phyloP scores from a whole-genome alignment of 37 sponge, comb jelly and placozoan genomes.

The Dysidea cf. avara region DNA sequence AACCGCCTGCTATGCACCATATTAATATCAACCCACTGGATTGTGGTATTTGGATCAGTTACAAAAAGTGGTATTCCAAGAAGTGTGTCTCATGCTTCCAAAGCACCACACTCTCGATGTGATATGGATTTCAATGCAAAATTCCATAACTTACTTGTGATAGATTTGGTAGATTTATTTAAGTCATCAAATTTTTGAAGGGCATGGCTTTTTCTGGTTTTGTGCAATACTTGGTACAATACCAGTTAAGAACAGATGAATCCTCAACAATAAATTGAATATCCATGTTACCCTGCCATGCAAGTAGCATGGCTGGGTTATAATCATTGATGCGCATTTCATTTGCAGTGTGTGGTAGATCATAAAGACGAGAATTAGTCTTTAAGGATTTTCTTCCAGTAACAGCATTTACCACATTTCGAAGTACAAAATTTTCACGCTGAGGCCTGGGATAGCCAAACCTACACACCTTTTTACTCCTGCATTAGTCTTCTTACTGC shows the following conservation, averaged over 20 bases:
- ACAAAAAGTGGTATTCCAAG: slow-evolving; percentile 19
- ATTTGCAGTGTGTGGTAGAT: too few relatives aligned
- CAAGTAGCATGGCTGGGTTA: slow-evolving; percentile 8
- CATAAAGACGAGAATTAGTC: too few relatives aligned
- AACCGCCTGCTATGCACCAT: too few relatives aligned
- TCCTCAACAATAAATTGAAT: slow-evolving; percentile 35
- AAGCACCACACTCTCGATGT: slow-evolving; percentile 25
- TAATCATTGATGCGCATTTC: slow-evolving; percentile 11
- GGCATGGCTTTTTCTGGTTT: slow-evolving; percentile 20
- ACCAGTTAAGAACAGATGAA: slow-evolving; percentile 45
- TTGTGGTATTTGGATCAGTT: slow-evolving; percentile 12
- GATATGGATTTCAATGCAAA: too few relatives aligned
- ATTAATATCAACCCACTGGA: neutral
- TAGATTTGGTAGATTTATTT: neutral
- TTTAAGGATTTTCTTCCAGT: too few relatives aligned
- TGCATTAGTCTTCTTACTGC: neutral
- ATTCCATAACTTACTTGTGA: slow-evolving; percentile 8
- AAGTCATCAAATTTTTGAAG: slow-evolving; percentile 18
- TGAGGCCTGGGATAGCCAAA: slow-evolving; percentile 28
- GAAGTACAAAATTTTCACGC: too few relatives aligned
- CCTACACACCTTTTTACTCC: neutral
- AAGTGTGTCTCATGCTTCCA: slow-evolving; percentile 17
- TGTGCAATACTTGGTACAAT: slow-evolving; percentile 20
- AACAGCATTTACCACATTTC: too few relatives aligned
- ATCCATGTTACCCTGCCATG: slow-evolving; percentile 49